These are phyloP conservation scores for Pomatostomus ruficeps DNA, from an alignment of 2,113 vertebrate genomes.

Conservation along the genomic window DNA sequence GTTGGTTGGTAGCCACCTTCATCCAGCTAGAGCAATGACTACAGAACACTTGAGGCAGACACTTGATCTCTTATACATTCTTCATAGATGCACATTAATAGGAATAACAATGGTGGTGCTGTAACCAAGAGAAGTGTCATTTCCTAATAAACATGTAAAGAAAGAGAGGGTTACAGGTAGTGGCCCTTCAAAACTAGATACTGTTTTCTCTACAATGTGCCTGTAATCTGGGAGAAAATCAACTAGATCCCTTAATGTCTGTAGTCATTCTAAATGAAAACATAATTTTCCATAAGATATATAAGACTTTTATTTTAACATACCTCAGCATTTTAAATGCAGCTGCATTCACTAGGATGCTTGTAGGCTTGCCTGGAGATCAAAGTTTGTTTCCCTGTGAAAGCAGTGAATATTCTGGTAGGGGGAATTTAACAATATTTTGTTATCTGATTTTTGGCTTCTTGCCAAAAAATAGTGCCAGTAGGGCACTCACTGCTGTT, in stretches of 20 bases:
- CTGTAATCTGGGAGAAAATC: not conserved
- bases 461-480: constrained; percentile 1
- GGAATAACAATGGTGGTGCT: not conserved
- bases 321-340: not conserved
- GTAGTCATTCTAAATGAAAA: not conserved
- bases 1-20: not conserved
- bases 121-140: not conserved
- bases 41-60: not conserved
- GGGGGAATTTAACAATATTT: not conserved
- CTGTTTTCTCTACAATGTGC: not conserved
- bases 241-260: not conserved
- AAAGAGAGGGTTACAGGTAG: not conserved
- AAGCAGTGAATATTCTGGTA: not conserved
- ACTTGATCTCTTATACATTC: not conserved
- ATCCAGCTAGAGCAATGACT: not conserved
- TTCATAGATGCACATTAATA: not conserved
- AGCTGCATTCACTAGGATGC: not conserved
- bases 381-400: not conserved
- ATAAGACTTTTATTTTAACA: not conserved
- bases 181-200: not conserved
- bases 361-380: not conserved
- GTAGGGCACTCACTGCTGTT: constrained; percentile 8
- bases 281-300: not conserved
- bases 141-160: not conserved
- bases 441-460: not conserved